Conservation (phyloP, 2,888 invertebrate species). For the Noctua janthina region DNA sequence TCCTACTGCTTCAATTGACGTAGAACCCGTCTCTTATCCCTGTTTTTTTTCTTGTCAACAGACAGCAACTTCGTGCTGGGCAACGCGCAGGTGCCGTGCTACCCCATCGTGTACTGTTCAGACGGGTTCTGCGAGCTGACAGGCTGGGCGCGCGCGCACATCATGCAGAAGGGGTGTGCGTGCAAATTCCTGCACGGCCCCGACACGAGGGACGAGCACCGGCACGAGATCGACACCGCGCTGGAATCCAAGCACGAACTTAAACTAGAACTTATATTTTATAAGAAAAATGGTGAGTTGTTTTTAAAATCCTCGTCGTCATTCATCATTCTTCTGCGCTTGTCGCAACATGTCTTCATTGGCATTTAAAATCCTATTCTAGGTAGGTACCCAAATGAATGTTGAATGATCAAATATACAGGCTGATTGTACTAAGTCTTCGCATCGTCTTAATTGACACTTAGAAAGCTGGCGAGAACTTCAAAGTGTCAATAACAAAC, state of each 20-base stretch:
- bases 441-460: not conserved
- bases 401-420: not conserved
- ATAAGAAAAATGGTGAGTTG: slow-evolving; percentile 97
- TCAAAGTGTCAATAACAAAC: slow-evolving; percentile 18
- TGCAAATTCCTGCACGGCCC: slow-evolving; percentile 98
- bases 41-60: slow-evolving; percentile 82
- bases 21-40: not conserved
- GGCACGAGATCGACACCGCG: slow-evolving; percentile 96
- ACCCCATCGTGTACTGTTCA: slow-evolving; percentile 98
- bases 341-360: not conserved
- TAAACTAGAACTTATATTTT: slow-evolving; percentile 98
- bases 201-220: slow-evolving; percentile 97
- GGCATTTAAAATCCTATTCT: not conserved
- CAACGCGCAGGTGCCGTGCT: slow-evolving; percentile 97
- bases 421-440: not conserved
- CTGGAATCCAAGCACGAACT: slow-evolving; percentile 97
- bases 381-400: not conserved
- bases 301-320: not conserved
- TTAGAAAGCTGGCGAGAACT: not conserved
- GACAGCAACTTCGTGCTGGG: slow-evolving; percentile 99
- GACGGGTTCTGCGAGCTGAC: slow-evolving; percentile 99
- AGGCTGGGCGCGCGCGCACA: slow-evolving; percentile 97
- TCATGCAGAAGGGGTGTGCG: slow-evolving; percentile 99
- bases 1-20: not conserved
- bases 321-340: not conserved